Evolutionary conservation across 2,113 vertebrate genomes (phyloP), one percentile per base, ranked within the genome.

Genomic region (Rhinolophus sinicus): DNA sequence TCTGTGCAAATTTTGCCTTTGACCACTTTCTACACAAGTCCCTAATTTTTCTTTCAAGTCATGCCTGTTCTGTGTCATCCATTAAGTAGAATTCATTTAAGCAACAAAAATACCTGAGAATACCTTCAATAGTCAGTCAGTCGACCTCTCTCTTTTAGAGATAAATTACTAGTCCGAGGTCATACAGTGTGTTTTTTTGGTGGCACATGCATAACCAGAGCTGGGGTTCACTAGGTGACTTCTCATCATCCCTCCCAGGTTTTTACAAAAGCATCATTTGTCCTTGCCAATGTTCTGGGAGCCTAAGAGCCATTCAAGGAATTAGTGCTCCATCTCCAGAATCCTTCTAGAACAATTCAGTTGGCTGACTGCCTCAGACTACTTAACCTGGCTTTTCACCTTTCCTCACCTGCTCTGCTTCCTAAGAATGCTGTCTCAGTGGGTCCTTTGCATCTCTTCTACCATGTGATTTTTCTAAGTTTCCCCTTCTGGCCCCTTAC

Each of bases 41-140:
- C 16, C 50, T 95, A 56, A 50, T 33, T 91, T 95, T 90, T 35
- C 60, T 93, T 54, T 81, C 35, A 78, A 91, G 38, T 72, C 69
- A 77, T 21, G 22, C 8, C 6, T 40, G 8, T 47, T 77, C 54
- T 83, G 30, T 38, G 40, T 75, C 58, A 81, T 73, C 16, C 18
- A 11, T 58, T 75, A 52, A 60, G 73, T 64, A 22, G 14, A 69
- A 26, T 67, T 33, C 70, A 73, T 40, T 73, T 77, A 54, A 90
- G 65, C 33, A 64, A 56, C 28, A 13, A 8, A 50, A 73, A 47
- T 35, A 60, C 3, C 60, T 56, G 24, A 58, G 58, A 2, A 50
- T 13, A 18, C 14, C 84, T 47, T 75, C 69, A 80, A 16, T 85
- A 52, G 50, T 70, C 21, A 24, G 38, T 76, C 35, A 16, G 47